Evolutionary conservation across 2,888 invertebrate species (phyloP), one percentile per base, ranked within the genome.

Genomic region (Pomacea canaliculata): DNA sequence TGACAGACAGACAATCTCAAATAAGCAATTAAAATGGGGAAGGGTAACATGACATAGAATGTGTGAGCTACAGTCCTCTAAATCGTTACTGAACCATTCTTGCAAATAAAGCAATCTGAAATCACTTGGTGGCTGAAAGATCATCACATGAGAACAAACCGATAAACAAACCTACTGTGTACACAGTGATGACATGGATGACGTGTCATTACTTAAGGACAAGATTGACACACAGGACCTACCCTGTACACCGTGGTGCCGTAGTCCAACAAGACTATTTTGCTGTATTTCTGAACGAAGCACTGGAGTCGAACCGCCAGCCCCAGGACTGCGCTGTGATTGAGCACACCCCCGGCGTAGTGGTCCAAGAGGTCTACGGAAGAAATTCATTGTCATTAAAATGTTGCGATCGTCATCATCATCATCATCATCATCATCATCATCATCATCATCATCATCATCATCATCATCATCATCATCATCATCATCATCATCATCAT

Each of bases 261-360:
- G 69, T 76, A 78, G 65, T 78, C 71, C 48, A 82, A 67, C 0
- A 84, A 72, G 10, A 80, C 76, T 73, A 82, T 84, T 56, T 80
- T 76, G 67, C 79, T 82, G 73, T 84, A 85, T 74, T 83, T 81
- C 49, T 81, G 77, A 10, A 81, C 82, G 27, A 85, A 78, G 79
- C 84, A 85, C 70, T 85, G 83, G 12, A 85, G 79, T n/a, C 83
- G 73, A 18, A 83, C 80, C 13, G 84, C 85, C 23, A 85, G 82
- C 10, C 82, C 81, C 16, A 85, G 77, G 12, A 84, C 83, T 2
- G 83, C 83, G 68, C 83, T 82, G 79, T 85, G 83, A 78, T 85
- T 84, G 27, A 85, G 79, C 66, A 84, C 80, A 48, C 83, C 83
- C n/a, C 83, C 83, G 0, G 81, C 72, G 66, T 82, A 81, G 72